Base-by-base conservation (phyloP, 2,797 vertebrate species). In the Lepilemur ruficaudatus region DNA sequence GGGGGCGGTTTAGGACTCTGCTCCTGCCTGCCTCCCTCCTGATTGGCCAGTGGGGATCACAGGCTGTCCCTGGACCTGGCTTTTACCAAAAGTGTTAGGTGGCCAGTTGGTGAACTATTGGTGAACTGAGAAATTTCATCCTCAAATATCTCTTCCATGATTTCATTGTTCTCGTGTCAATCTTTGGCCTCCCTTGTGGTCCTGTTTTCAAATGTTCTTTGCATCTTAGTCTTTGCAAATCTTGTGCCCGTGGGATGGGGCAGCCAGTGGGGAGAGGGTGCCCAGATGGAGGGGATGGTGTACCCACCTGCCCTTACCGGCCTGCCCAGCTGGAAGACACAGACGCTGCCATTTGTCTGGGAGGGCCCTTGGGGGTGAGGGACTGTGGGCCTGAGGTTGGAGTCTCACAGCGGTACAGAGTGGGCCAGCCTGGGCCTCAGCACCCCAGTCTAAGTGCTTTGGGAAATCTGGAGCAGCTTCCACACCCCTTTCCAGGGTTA, bases 111-210 rank as follows among this genome's bases (percentile, higher is more conserved):
- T 94, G 92, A 95, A 93, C 69, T 87, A 20, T 38, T 70, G 48
- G 92, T 96, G 87, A 82, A 89, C 95, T 95, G 92, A 97, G 84
- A 92, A 59, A 84, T 41, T 72, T 95, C 48, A 76, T 46, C 83
- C 67, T 97, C 69, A 89, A 88, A 69, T 88, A 90, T 59, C 55
- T 96, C 61, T 88, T 41, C 25, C 28, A 76, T 52, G 84, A 92
- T 96, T 92, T 87, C 78, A 79, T 90, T 76, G 70, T 89, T 91
- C 80, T 96, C 43, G n/a, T 59, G 25, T 96, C 61, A 52, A 72
- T 41, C 73, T 90, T 81, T 63, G 78, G 50, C 73, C 63, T 91
- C 57, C 17, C 22, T 73, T 35, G 41, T 75, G 95, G 50, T 93
- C 76, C 65, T 63, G 17, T 75, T 97, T 85, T 85, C 86, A 84